These are phyloP conservation scores for Lethrus apterus DNA, from an alignment of 1,140 invertebrate genomes.

Conservation along the genomic window DNA sequence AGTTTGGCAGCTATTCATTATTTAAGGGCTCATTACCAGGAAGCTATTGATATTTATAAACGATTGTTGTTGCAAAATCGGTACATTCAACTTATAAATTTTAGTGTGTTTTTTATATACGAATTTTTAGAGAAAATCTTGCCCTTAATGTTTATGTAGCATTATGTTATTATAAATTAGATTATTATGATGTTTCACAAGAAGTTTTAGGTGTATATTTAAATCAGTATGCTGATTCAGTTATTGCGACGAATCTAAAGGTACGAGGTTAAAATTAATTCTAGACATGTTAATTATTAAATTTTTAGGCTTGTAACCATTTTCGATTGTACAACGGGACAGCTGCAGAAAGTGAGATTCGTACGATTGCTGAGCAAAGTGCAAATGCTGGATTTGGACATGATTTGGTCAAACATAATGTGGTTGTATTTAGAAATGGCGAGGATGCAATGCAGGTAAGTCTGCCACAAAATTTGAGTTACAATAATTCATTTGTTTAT, in stretches of 20 bases:
- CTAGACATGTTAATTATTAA: neutral
- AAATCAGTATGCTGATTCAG: conserved; percentile 86
- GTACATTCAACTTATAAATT: conserved; percentile 42
- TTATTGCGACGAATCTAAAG: conserved; percentile 92
- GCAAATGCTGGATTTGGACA: conserved; percentile 80
- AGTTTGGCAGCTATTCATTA: conserved; percentile 96
- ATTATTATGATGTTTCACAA: conserved; percentile 87
- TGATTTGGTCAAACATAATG: conserved; percentile 91
- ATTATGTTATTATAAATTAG: conserved; percentile 95
- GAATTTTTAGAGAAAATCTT: conserved; percentile 70
- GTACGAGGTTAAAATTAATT: neutral
- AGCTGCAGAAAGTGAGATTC: conserved; percentile 81
- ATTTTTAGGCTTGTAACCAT: conserved; percentile 38
- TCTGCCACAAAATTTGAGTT: neutral
- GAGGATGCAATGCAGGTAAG: conserved; percentile 79
- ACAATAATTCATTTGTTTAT: neutral
- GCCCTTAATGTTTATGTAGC: conserved; percentile 97
- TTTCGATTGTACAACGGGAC: conserved; percentile 86
- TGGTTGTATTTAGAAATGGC: conserved; percentile 92
- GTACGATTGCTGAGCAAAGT: conserved; percentile 70
- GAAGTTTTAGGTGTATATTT: conserved; percentile 92
- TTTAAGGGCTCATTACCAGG: conserved; percentile 91
- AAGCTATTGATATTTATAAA: conserved; percentile 99
- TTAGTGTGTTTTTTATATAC: conserved; percentile 1
- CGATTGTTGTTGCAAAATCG: conserved; percentile 85